phyloP scores from a whole-genome alignment of 2,113 vertebrate species.

The Aepyceros melampus region DNA sequence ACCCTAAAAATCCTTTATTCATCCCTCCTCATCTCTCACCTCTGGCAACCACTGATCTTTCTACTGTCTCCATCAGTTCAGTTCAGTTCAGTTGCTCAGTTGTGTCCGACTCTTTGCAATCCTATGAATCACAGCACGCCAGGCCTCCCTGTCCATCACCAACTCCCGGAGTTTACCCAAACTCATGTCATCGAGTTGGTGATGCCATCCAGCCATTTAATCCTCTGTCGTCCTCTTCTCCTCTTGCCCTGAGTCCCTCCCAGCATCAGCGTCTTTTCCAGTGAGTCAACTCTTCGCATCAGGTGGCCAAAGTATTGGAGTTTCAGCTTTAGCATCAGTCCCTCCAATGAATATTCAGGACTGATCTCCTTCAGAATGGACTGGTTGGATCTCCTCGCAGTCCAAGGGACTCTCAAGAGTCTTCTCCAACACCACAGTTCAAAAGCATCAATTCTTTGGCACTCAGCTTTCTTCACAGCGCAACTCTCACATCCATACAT shows the following conservation, averaged over 20 bases:
- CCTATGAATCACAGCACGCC: rapidly evolving
- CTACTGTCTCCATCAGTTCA: not conserved
- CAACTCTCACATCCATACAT: not conserved
- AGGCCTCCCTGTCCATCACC: not conserved
- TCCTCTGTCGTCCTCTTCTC: not conserved
- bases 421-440: not conserved
- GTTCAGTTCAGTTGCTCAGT: not conserved
- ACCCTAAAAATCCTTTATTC: not conserved
- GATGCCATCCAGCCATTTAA: not conserved
- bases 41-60: not conserved
- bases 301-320: not conserved
- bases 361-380: not conserved
- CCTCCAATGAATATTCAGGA: not conserved
- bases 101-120: rapidly evolving
- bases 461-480: not conserved
- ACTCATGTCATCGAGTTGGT: not conserved
- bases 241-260: not conserved
- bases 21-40: not conserved
- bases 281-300: not conserved
- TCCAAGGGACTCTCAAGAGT: not conserved
- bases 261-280: not conserved
- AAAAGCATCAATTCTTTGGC: not conserved
- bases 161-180: not conserved
- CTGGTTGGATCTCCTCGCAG: not conserved
- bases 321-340: not conserved